phyloP scores from a whole-genome alignment of 2,797 vertebrate species.

The Labeo calbasu region DNA sequence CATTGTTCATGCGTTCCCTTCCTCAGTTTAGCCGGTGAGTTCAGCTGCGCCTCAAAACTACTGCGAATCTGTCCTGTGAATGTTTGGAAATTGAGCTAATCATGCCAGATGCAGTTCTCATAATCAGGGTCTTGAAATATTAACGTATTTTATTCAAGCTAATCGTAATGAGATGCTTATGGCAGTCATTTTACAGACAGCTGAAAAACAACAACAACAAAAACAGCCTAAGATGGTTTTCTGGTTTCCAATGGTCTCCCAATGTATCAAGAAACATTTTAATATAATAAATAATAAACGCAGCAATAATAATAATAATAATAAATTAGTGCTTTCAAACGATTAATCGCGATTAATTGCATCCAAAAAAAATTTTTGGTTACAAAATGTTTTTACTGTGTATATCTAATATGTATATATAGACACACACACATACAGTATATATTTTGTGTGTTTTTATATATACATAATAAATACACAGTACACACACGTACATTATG shows the following conservation, averaged over 20 bases:
- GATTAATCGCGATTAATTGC: too few relatives aligned
- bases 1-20: constrained; percentile 13
- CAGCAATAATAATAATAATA: too few relatives aligned
- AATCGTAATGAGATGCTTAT: background rate
- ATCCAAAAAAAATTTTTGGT: too few relatives aligned
- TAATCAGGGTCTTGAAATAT: background rate
- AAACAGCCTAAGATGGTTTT: background rate
- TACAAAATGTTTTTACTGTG: too few relatives aligned
- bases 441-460: too few relatives aligned
- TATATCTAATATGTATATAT: too few relatives aligned
- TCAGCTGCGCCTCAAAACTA: background rate
- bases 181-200: background rate
- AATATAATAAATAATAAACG: too few relatives aligned
- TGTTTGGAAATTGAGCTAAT: background rate
- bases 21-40: constrained; percentile 1
- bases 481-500: too few relatives aligned
- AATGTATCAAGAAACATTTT: background rate
- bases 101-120: background rate
- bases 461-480: too few relatives aligned
- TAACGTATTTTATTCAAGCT: background rate
- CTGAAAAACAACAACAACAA: background rate
- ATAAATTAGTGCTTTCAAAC: too few relatives aligned
- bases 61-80: background rate
- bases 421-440: too few relatives aligned
- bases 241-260: background rate